Conservation (phyloP, 1,140 invertebrate genomes). For the Microvelia longipes region DNA sequence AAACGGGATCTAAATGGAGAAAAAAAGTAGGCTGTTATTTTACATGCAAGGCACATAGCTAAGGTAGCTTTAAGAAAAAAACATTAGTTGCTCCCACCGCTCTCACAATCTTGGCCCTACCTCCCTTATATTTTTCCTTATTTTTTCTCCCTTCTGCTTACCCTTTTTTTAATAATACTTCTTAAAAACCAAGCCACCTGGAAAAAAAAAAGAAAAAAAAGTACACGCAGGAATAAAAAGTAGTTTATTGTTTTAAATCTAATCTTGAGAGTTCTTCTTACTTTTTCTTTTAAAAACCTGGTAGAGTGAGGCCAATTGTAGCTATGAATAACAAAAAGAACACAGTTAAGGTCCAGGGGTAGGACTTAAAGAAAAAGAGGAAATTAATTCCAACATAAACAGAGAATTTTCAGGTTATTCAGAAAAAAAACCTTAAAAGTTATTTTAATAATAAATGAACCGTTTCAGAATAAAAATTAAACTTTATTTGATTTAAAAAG, state of each 20-base stretch:
- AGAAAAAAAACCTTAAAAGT: too few relatives aligned
- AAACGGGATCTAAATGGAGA: too few relatives aligned
- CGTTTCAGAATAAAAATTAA: too few relatives aligned
- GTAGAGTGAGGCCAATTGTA: too few relatives aligned
- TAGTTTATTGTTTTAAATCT: background rate
- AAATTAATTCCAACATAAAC: too few relatives aligned
- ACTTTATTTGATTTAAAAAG: too few relatives aligned
- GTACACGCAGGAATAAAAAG: background rate
- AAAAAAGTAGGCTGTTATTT: background rate
- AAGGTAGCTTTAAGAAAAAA: background rate
- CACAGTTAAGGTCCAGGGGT: too few relatives aligned
- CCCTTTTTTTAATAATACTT: background rate
- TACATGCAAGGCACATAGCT: background rate
- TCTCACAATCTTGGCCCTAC: background rate
- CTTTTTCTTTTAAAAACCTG: background rate
- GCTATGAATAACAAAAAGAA: too few relatives aligned
- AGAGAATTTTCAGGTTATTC: too few relatives aligned
- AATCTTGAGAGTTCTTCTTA: background rate
- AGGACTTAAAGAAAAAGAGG: too few relatives aligned
- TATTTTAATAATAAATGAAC: too few relatives aligned
- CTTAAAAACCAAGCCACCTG: background rate
- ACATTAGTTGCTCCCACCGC: background rate
- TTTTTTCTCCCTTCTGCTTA: background rate
- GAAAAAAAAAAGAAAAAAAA: background rate
- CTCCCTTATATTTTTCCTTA: background rate